Percentiles rank a stretch among this genome's conserved stretches.
phyloP scores from a whole-genome alignment of 2,113 vertebrate genomes.

The Cynopterus brachyotis region DNA sequence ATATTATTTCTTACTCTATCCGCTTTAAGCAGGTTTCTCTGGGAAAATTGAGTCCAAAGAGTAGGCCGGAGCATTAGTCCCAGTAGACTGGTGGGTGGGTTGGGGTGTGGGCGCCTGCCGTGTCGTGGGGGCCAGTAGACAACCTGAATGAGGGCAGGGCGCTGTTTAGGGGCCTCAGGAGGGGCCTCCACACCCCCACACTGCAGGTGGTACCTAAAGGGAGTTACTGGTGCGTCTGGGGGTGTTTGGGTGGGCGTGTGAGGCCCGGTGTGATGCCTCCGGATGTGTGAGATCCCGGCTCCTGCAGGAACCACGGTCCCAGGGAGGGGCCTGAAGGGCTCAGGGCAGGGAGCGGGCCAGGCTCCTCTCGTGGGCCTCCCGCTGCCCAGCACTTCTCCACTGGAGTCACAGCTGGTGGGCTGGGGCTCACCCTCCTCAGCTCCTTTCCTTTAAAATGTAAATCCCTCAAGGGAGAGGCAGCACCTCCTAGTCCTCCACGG shows the following conservation, averaged over 20 bases:
- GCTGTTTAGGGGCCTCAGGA: neutral
- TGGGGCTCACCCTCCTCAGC: neutral
- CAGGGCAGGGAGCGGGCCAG: accelerated
- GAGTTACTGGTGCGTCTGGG: neutral
- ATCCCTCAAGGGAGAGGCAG: neutral
- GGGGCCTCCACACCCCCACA: neutral
- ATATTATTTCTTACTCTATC: neutral
- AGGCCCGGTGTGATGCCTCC: neutral
- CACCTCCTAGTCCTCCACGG: accelerated
- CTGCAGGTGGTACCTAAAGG: neutral
- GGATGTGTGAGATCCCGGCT: neutral
- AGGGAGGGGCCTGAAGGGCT: neutral
- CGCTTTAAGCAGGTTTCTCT: neutral
- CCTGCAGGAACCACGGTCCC: neutral
- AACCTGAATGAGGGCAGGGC: neutral
- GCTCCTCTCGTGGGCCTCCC: neutral
- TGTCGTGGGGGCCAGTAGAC: neutral
- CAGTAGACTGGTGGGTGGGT: neutral
- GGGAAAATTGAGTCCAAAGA: neutral
- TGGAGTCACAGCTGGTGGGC: neutral
- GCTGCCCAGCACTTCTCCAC: accelerated
- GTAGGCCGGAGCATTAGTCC: neutral
- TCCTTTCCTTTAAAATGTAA: neutral
- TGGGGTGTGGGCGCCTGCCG: neutral
- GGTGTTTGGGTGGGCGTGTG: neutral